Evolutionary conservation across 2,113 vertebrate genomes (phyloP).

Genomic region (Alethe diademata): DNA sequence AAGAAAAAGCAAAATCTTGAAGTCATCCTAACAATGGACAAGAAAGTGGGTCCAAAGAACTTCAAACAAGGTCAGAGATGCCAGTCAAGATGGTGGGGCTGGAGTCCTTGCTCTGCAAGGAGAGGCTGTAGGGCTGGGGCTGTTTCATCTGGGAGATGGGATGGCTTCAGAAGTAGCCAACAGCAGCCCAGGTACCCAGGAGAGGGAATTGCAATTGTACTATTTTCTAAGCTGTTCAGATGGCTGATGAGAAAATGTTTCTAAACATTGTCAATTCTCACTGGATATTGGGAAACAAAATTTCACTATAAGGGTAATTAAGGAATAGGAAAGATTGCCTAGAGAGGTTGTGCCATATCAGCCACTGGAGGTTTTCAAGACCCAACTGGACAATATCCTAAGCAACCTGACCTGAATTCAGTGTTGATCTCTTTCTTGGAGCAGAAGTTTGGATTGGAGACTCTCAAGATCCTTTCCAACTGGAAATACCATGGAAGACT

Average conservation of each 20-base stretch:
- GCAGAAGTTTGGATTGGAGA: neutral
- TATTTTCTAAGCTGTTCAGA: neutral
- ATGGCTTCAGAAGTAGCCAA: neutral
- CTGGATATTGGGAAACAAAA: neutral
- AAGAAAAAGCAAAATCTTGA: neutral
- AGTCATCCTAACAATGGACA: neutral
- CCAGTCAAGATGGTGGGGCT: too few species aligned
- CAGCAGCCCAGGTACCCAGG: neutral
- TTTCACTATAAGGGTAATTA: neutral
- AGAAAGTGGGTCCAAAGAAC: neutral
- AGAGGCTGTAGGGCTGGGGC: neutral
- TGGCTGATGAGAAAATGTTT: neutral
- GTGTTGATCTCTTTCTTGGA: neutral
- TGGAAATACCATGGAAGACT: neutral
- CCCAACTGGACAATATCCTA: neutral
- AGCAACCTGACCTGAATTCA: neutral
- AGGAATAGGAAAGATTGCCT: neutral
- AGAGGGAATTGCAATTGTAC: rapidly evolving
- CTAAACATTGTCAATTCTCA: neutral
- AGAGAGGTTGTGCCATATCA: neutral
- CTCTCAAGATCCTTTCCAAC: neutral
- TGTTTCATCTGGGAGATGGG: neutral
- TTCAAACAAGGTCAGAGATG: neutral
- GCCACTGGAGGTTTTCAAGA: neutral
- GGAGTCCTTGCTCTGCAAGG: neutral